phyloP scores from a whole-genome alignment of 2,888 invertebrate genomes.

The Eupithecia subfuscata region DNA sequence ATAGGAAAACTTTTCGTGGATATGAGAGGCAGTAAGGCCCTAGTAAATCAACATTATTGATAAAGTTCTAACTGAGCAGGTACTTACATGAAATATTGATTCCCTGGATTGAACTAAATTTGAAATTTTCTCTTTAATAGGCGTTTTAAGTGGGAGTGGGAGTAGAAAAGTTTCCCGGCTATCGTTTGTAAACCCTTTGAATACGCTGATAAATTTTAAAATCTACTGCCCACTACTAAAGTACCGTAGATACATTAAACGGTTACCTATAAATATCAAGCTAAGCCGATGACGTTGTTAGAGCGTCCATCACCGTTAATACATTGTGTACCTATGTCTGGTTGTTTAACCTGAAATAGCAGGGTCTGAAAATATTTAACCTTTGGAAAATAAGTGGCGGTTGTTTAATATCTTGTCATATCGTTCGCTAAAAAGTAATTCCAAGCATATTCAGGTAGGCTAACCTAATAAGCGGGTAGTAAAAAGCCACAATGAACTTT shows the following conservation, averaged over 20 bases:
- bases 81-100: constrained; percentile 70
- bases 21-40: constrained; percentile 61
- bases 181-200: neutral
- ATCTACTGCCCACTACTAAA: neutral
- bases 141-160: neutral
- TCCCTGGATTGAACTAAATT: constrained; percentile 58
- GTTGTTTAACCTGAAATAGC: neutral
- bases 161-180: neutral
- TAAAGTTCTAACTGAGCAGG: constrained; percentile 64
- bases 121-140: neutral
- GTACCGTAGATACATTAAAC: neutral
- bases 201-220: neutral
- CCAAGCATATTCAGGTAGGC: constrained; percentile 48
- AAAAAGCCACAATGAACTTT: constrained; percentile 53
- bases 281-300: neutral
- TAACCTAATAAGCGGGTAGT: constrained; percentile 53
- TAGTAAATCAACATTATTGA: constrained; percentile 74
- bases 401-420: neutral
- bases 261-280: neutral
- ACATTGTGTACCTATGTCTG: neutral
- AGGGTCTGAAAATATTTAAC: neutral
- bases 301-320: neutral
- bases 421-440: neutral
- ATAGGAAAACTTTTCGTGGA: constrained; percentile 66
- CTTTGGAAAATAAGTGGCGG: neutral